Conservation (phyloP, 1,140 invertebrate species). For the Microplitis mediator region DNA sequence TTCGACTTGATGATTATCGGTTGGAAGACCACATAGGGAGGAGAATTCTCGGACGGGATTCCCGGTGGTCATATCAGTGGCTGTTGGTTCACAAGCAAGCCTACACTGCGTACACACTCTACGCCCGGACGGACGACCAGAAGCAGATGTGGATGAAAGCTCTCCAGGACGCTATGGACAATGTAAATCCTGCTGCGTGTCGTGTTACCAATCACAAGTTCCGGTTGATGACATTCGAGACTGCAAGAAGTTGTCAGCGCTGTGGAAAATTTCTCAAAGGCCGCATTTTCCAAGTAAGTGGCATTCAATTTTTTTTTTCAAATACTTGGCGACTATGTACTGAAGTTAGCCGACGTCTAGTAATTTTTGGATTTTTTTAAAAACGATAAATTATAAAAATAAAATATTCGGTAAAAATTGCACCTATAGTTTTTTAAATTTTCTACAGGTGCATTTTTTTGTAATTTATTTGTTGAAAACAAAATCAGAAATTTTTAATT, state of each 20-base stretch:
- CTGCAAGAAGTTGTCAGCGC: slow-evolving; percentile 78
- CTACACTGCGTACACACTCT: slow-evolving; percentile 86
- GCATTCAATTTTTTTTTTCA: neutral
- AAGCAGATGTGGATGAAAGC: slow-evolving; percentile 92
- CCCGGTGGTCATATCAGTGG: slow-evolving; percentile 82
- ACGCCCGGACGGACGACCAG: slow-evolving; percentile 85
- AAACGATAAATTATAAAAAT: too few species aligned
- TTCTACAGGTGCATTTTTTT: too few species aligned
- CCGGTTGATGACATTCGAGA: slow-evolving; percentile 84
- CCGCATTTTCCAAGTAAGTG: slow-evolving; percentile 76
- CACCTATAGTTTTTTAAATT: too few species aligned
- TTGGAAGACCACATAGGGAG: slow-evolving; percentile 78
- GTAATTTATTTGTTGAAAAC: too few species aligned
- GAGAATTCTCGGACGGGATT: slow-evolving; percentile 69
- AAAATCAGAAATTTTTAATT: too few species aligned
- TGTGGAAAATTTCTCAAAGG: slow-evolving; percentile 91
- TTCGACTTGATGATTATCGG: slow-evolving; percentile 84
- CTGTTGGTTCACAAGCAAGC: slow-evolving; percentile 82
- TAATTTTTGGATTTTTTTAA: neutral
- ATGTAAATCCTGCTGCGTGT: slow-evolving; percentile 80
- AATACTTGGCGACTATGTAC: too few species aligned
- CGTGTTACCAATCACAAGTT: slow-evolving; percentile 85
- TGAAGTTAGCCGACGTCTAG: neutral
- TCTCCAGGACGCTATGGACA: slow-evolving; percentile 91
- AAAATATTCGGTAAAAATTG: too few species aligned